These are phyloP conservation scores for Acropora yongei DNA, from an alignment of 64 coral and sea anemone genomes.

Conservation along the genomic window DNA sequence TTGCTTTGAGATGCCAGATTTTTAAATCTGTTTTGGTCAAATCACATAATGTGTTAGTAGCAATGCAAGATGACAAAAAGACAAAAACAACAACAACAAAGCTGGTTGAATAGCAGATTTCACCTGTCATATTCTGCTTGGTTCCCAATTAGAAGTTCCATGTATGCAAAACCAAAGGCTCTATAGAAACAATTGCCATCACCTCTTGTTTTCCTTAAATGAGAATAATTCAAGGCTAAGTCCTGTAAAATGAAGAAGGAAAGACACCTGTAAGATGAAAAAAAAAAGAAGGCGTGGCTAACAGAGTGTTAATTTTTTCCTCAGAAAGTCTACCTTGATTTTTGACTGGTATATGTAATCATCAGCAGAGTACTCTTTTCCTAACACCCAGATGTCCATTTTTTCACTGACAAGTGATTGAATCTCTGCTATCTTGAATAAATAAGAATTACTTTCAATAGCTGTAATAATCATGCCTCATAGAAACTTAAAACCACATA, in stretches of 20 bases:
- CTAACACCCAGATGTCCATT: conserved; percentile 72
- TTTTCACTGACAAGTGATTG: conserved; percentile 71
- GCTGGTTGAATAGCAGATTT: background rate
- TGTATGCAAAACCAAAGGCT: conserved; percentile 96
- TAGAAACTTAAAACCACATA: too few relatives aligned
- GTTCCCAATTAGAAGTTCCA: conserved; percentile 77
- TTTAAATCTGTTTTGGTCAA: conserved; percentile 72
- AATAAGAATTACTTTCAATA: background rate
- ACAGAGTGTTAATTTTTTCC: background rate
- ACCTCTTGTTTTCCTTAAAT: conserved; percentile 91
- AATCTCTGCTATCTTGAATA: conserved; percentile 80
- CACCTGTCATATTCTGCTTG: conserved; percentile 96
- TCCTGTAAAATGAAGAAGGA: conserved; percentile 51
- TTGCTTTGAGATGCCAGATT: conserved; percentile 82
- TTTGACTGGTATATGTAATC: conserved; percentile 91
- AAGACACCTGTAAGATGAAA: background rate
- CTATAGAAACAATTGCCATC: conserved; percentile 99
- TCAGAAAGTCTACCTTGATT: conserved; percentile 74
- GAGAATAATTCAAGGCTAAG: conserved; percentile 85
- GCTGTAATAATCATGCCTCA: background rate
- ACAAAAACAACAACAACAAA: background rate
- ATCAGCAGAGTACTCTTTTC: conserved; percentile 82
- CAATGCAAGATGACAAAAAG: background rate
- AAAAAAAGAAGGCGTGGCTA: background rate
- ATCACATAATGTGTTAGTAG: too few relatives aligned